Evolutionary conservation across 2,888 invertebrate genomes (phyloP).

Genomic region (Hedychridium roseum): DNA sequence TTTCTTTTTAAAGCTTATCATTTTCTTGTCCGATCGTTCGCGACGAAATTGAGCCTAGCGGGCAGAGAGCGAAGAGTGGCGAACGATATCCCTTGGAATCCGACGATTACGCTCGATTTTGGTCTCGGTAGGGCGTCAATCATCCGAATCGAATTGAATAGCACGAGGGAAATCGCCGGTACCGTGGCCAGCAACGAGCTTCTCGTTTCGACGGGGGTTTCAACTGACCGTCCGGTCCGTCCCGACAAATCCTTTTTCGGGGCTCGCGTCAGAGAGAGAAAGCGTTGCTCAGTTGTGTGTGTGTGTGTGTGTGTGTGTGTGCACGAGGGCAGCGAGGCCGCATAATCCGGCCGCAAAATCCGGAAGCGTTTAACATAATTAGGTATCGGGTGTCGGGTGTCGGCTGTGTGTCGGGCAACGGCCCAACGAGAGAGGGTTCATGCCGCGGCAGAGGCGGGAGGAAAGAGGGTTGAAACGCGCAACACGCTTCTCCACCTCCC

Average conservation of each 20-base stretch:
- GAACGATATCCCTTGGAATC: no score
- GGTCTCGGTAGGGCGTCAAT: no score
- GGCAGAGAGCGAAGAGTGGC: no score
- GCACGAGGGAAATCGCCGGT: no score
- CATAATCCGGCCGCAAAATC: slow-evolving; percentile 60
- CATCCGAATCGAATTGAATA: no score
- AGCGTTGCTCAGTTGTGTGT: not conserved
- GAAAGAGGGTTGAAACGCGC: slow-evolving; percentile 15
- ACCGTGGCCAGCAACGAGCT: no score
- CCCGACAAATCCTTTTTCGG: slow-evolving; percentile 31
- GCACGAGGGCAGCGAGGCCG: slow-evolving; percentile 32
- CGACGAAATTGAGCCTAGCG: no score
- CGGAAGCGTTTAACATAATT: slow-evolving; percentile 63
- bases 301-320: not conserved
- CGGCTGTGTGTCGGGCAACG: slow-evolving; percentile 37
- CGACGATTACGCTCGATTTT: no score
- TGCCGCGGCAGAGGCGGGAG: slow-evolving; percentile 1
- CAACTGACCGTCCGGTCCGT: slow-evolving; percentile 7
- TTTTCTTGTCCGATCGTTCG: no score
- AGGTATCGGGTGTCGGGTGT: slow-evolving; percentile 59
- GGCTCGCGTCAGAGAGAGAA: slow-evolving; percentile 7
- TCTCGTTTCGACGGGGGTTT: slow-evolving; percentile 1
- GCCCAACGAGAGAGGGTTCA: slow-evolving; percentile 20
- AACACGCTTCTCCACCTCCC: slow-evolving; percentile 4
- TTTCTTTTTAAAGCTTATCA: no score